Evolutionary conservation across 2,797 vertebrate species (phyloP), one percentile per base, ranked within the genome.

Genomic region (Tragelaphus oryx): DNA sequence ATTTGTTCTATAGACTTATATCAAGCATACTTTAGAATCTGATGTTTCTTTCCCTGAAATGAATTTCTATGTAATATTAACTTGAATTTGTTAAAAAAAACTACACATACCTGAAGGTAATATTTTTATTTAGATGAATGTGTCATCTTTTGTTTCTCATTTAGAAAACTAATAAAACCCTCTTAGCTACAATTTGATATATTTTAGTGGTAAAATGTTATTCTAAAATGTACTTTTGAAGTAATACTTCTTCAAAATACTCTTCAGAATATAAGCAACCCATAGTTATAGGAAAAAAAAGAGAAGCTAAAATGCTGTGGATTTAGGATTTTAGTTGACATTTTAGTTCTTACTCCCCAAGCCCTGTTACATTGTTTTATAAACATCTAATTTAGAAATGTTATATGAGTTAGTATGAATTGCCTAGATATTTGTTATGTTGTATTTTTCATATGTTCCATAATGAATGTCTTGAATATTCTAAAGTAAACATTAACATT

Each of bases 361-460:
- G 80, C 24, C 14, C n/a, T 57, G 3, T 44, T 86, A 28, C n/a
- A 50, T 68, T 86, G 24, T 83, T 74, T 79, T 55, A 22, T 14
- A 86, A 71, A 71, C 20, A 75, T 14, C 68, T 87, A 50, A 89
- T 80, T 93, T 71, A 95, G 46, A 78, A 95, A 65, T 93, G 50
- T 81, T 75, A 87, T 76, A 76, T 68, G 57, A 52, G 4, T 89
- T 85, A 84, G 26, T 30, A 46, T 24, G 24, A n/a, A 5, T 76
- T 89, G 18, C 28, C 37, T 78, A 87, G 22, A 74, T 89, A 86
- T 94, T 95, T 80, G 24, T 89, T 96, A 78, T 46, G 44, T 16
- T 52, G 48, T 91, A 71, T 65, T 92, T 96, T 68, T 74, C 93
- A 20, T 55, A 71, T 65, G 26, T 91, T 50, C 18, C 22, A 46